Percentiles rank a stretch among this genome's conserved stretches.
Conservation (phyloP, 2,113 vertebrate species). For the Rhea pennata region DNA sequence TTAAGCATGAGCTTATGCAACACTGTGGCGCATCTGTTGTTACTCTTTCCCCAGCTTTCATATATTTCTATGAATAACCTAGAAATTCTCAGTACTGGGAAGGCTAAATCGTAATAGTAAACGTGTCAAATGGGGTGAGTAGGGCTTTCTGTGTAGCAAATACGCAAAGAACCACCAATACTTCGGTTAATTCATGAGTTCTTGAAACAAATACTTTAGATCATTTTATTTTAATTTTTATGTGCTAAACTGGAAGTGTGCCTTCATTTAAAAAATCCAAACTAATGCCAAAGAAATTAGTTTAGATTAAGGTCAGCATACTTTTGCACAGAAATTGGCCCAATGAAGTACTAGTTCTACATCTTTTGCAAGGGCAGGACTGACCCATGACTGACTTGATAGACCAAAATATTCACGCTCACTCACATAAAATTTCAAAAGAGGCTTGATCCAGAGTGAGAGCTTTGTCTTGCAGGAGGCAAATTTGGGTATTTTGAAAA, state of each 20-base stretch:
- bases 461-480: neutral
- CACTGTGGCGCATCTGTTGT: neutral
- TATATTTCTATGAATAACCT: neutral
- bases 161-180: neutral
- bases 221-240: neutral
- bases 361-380: neutral
- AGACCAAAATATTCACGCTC: neutral
- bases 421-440: neutral
- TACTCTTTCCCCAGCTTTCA: neutral
- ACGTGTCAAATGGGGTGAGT: neutral
- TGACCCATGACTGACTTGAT: neutral
- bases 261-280: neutral
- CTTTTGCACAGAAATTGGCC: neutral
- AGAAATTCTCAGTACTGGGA: neutral
- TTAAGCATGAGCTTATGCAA: conserved; percentile 17
- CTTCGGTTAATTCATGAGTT: neutral
- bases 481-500: neutral
- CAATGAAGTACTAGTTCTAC: neutral
- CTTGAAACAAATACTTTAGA: neutral
- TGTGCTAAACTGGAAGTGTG: neutral
- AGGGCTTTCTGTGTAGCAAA: neutral
- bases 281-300: neutral
- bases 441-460: neutral
- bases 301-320: neutral
- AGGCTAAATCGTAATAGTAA: neutral